These are phyloP conservation scores for Hemitrygon akajei DNA, from an alignment of 2,797 vertebrate species.

Conservation along the genomic window DNA sequence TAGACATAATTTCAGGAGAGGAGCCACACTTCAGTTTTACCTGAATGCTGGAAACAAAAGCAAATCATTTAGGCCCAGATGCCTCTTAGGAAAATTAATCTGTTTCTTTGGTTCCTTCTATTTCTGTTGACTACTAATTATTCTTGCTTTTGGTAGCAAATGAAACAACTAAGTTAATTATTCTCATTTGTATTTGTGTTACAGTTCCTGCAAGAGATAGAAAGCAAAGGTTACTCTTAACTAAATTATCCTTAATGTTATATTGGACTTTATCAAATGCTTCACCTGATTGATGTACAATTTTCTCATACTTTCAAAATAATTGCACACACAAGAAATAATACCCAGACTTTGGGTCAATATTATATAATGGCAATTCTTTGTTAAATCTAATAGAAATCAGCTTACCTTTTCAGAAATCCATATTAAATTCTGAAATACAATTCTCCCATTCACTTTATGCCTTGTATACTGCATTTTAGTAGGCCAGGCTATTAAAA, in stretches of 20 bases:
- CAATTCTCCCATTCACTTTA: not conserved
- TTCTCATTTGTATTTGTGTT: not conserved
- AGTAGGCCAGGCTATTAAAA: not conserved
- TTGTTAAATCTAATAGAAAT: constrained; percentile 26
- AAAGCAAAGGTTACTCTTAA: not conserved
- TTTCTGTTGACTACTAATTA: not conserved
- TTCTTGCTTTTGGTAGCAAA: not conserved
- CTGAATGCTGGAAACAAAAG: not conserved
- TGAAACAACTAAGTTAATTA: not conserved
- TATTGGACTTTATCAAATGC: constrained; percentile 1
- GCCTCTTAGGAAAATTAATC: not conserved
- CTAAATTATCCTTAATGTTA: not conserved
- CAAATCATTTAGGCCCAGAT: too few relatives aligned
- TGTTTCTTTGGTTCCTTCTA: not conserved
- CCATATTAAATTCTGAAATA: constrained; percentile 11
- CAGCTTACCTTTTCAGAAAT: constrained; percentile 17
- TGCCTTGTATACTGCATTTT: not conserved
- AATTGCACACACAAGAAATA: not conserved
- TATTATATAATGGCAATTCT: constrained; percentile 22
- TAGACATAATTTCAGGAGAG: not conserved
- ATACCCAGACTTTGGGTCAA: constrained; percentile 22
- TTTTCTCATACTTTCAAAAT: constrained; percentile 25
- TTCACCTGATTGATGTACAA: constrained; percentile 18
- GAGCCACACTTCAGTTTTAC: too few relatives aligned
- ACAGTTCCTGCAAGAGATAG: not conserved